These are phyloP conservation scores for Otis tarda DNA, from an alignment of 2,113 vertebrate genomes.

Conservation along the genomic window DNA sequence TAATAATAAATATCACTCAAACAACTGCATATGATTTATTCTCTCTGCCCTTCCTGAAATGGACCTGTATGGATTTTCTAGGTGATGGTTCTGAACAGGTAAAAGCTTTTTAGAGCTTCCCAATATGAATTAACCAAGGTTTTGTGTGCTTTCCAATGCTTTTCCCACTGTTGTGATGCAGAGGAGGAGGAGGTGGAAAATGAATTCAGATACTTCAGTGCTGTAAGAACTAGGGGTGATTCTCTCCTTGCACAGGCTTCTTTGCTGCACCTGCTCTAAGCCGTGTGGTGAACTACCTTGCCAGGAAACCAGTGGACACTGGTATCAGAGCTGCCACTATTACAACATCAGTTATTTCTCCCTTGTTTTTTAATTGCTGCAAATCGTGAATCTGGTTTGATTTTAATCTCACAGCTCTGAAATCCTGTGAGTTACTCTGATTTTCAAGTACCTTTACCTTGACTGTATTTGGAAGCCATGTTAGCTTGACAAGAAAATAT, in stretches of 20 bases:
- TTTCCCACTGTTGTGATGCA: neutral
- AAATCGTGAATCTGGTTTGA: neutral
- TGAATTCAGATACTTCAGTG: neutral
- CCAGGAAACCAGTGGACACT: neutral
- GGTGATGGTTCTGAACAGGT: neutral
- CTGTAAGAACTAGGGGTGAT: neutral
- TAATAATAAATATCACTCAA: neutral
- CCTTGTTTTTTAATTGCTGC: neutral
- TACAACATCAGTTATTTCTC: neutral
- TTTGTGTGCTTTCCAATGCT: neutral
- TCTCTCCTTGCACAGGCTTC: neutral
- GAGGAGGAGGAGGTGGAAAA: neutral
- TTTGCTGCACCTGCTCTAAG: neutral
- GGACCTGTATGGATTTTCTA: neutral
- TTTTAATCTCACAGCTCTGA: neutral
- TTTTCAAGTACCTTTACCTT: neutral
- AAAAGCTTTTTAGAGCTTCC: neutral
- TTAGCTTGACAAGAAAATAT: neutral
- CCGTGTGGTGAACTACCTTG: neutral
- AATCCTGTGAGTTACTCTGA: neutral
- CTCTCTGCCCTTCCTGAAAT: neutral
- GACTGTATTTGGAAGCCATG: neutral
- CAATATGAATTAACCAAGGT: neutral
- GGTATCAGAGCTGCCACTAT: neutral
- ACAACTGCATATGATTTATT: neutral